Evolutionary conservation across 64 coral and sea anemone genomes (phyloP), one percentile per base, ranked within the genome.

Genomic region (Actinia equina): DNA sequence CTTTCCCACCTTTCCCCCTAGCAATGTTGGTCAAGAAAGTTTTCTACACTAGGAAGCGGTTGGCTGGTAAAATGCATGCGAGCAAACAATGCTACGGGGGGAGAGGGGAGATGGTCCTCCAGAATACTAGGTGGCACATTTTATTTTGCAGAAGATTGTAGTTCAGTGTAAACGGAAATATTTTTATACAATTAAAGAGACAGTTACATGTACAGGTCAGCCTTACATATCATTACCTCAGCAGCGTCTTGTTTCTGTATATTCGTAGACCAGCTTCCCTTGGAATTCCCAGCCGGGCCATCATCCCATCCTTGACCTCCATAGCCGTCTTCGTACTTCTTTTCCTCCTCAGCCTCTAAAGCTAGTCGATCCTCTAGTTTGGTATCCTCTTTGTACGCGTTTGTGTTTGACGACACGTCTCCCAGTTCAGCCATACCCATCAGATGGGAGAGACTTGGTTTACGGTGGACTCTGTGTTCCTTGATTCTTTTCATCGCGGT

Each of bases 231-330:
- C 46, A 49, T 83, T 80, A 92, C 91, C 91, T 96, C 94, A 17
- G 91, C 94, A 19, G 94, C 94, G 49, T 96, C 94, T 56, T 96
- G 94, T 85, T 91, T 85, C 64, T 96, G 94, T 64, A 96, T 96
- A 18, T 96, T 96, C n/a, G 94, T 79, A 65, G 91, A 90, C 94
- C 94, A 96, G 27, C 91, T 96, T n/a, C 94, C 92, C 49, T 96
- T 96, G 71, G 77, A 86, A 79, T 60, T 83, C 55, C 88, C 88
- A 18, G 87, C 87, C 15, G 88, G 90, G 4, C 93, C 93, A 12
- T 85, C 86, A 10, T 92, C 94, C 20, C 91, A 91, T 17, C 83
- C 52, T 27, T 88, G 82, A 20, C 91, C 91, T 59, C 91, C 88
- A 44, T 93, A 90, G 19, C 91, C 91, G 13, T 89, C 88, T 87